Evolutionary conservation across 2,113 vertebrate species (phyloP).

Genomic region (Copsychus sechellarum): DNA sequence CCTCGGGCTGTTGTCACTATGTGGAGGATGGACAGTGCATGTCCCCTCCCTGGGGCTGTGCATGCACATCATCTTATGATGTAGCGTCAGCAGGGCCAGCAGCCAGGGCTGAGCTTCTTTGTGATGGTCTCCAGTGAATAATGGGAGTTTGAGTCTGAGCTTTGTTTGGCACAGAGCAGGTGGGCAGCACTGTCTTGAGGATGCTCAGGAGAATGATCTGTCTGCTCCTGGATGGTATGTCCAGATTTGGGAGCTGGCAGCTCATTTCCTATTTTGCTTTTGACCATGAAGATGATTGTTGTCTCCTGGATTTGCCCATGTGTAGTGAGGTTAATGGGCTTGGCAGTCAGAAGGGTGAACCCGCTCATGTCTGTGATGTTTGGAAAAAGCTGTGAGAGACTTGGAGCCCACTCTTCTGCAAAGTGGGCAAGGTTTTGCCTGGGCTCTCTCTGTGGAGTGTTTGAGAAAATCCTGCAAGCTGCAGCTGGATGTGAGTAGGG

Average conservation of each 20-base stretch:
- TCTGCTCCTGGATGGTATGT: background rate
- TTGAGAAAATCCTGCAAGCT: background rate
- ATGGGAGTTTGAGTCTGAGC: background rate
- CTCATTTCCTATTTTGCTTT: background rate
- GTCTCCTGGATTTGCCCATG: background rate
- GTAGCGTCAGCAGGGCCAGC: background rate
- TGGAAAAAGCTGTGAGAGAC: background rate
- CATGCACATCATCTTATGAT: background rate
- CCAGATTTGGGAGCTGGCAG: background rate
- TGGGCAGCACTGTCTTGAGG: background rate
- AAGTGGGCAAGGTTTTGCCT: background rate
- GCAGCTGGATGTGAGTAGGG: background rate
- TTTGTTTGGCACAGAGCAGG: background rate
- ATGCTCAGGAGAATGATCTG: background rate
- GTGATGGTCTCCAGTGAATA: background rate
- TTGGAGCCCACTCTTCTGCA: background rate
- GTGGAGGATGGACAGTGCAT: background rate
- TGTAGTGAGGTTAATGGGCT: background rate
- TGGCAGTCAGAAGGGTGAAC: background rate
- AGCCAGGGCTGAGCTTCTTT: background rate
- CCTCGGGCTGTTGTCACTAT: rapidly evolving
- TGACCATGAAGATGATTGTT: background rate
- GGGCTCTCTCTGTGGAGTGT: background rate
- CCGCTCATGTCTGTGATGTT: background rate
- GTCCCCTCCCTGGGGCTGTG: background rate